These are phyloP conservation scores for Hyperoplus lanceolatus DNA, from an alignment of 2,797 vertebrate species.

Conservation along the genomic window DNA sequence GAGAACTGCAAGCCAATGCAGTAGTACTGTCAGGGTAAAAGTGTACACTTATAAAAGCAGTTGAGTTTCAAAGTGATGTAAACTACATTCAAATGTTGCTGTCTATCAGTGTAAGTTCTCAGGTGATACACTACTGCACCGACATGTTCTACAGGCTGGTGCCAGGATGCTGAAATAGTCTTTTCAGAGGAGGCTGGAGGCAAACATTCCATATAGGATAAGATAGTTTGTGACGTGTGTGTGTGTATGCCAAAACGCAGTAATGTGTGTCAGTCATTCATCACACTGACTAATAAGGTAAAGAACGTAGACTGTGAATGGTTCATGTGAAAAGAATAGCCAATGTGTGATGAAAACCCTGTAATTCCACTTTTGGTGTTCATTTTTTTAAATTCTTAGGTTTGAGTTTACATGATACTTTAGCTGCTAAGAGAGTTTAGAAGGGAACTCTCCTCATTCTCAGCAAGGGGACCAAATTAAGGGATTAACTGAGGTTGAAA, in stretches of 20 bases:
- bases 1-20: neutral
- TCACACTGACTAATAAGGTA: conserved; percentile 12
- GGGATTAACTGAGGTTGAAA: neutral
- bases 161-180: conserved; percentile 64
- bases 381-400: neutral
- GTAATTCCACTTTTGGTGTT: neutral
- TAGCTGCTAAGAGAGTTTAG: conserved; percentile 2
- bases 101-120: conserved; percentile 50
- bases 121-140: conserved; percentile 60
- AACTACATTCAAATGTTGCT: conserved; percentile 54
- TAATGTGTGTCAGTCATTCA: neutral
- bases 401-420: neutral
- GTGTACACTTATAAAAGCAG: conserved; percentile 24
- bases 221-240: conserved; percentile 37
- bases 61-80: conserved; percentile 28
- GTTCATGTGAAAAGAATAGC: neutral
- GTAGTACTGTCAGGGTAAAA: neutral
- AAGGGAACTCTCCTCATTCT: neutral
- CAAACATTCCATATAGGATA: conserved; percentile 70
- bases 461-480: neutral
- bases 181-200: conserved; percentile 66
- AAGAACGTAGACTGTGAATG: neutral
- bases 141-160: conserved; percentile 67
- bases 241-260: conserved; percentile 3
- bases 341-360: neutral